phyloP scores from a whole-genome alignment of 2,113 vertebrate genomes.

The Heterocephalus glaber region DNA sequence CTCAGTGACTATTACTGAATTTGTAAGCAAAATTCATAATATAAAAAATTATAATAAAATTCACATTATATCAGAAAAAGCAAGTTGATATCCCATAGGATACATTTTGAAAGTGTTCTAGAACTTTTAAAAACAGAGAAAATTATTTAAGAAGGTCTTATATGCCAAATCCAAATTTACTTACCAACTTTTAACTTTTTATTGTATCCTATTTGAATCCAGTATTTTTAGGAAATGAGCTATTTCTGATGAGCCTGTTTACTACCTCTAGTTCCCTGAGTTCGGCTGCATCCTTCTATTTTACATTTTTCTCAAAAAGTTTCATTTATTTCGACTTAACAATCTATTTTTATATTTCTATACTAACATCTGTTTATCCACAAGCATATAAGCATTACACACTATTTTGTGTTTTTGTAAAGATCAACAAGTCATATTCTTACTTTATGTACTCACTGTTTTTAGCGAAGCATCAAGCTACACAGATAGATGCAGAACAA shows the following conservation, averaged over 20 bases:
- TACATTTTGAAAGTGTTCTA: not conserved
- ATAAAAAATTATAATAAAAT: not conserved
- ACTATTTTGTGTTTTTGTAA: not conserved
- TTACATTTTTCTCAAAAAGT: not conserved
- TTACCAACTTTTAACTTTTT: not conserved
- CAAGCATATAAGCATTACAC: not conserved
- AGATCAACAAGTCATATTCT: not conserved
- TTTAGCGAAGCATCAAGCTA: not conserved
- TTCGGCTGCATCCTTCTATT: not conserved
- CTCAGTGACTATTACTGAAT: not conserved
- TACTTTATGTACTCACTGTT: not conserved
- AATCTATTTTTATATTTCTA: not conserved
- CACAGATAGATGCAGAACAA: not conserved
- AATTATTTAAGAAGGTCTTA: not conserved
- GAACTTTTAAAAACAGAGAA: not conserved
- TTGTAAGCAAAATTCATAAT: not conserved
- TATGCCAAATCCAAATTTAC: not conserved
- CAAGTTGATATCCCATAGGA: not conserved
- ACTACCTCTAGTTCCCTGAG: not conserved
- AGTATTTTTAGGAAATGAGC: not conserved
- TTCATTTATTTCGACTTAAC: not conserved
- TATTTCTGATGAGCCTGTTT: constrained; percentile 3
- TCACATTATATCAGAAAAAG: not conserved
- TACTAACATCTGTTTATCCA: accelerated
- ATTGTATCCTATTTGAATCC: not conserved